A percentile compares a stretch with the other conserved stretches of the same genome.
Evolutionary conservation across 2,113 vertebrate species (phyloP).

Genomic region (Carassius auratus): DNA sequence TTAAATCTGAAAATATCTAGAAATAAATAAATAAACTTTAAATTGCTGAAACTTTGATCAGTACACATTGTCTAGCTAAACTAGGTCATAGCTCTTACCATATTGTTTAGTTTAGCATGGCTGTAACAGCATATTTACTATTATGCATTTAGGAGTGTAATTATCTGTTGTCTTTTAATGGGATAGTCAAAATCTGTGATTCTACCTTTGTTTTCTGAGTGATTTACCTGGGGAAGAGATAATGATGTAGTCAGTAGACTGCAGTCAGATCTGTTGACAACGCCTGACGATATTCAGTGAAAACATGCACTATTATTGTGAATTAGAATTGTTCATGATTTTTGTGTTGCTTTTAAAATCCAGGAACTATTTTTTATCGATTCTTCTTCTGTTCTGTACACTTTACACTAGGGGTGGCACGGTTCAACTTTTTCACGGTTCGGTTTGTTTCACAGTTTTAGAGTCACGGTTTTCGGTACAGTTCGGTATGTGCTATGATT

Average conservation of each 20-base stretch:
- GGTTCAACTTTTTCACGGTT: too few relatives aligned
- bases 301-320: not conserved
- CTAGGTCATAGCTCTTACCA: not conserved
- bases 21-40: not conserved
- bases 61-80: not conserved
- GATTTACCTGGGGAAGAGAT: not conserved
- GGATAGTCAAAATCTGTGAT: too few relatives aligned
- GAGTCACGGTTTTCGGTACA: too few relatives aligned
- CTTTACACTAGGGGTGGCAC: slow-evolving; percentile 33
- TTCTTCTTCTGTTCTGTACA: slow-evolving; percentile 20
- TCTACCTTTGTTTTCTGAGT: not conserved
- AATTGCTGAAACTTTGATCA: not conserved
- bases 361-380: not conserved
- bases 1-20: too few relatives aligned
- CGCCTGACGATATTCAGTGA: not conserved
- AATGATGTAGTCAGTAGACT: slow-evolving; percentile 14
- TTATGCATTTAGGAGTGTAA: not conserved
- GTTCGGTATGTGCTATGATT: too few relatives aligned
- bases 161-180: slow-evolving; percentile 21
- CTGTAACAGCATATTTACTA: not conserved
- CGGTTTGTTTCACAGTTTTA: too few relatives aligned
- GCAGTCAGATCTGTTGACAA: not conserved
- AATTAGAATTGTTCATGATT: not conserved
- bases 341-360: slow-evolving; percentile 7
- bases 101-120: not conserved